A percentile compares a stretch with the other conserved stretches of the same genome.
These are phyloP conservation scores for Dipodomys spectabilis DNA, from an alignment of 2,113 vertebrate genomes.

Conservation along the genomic window DNA sequence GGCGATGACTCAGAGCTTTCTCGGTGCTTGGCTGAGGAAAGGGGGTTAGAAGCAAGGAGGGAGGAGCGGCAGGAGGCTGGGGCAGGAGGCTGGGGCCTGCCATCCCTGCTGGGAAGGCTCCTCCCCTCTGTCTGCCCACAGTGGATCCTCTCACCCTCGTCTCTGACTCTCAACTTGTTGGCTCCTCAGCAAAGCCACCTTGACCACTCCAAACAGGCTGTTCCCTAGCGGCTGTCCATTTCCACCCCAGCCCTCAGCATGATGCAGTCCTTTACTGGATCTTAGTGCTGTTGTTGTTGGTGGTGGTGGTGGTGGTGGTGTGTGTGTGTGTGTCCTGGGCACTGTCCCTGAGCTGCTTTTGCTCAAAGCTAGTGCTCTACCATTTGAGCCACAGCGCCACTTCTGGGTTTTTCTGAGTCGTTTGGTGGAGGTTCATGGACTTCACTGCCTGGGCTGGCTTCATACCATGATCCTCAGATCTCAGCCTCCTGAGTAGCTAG, in stretches of 20 bases:
- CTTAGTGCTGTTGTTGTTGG: too few species aligned
- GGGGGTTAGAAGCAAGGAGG: not conserved
- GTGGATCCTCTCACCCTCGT: not conserved
- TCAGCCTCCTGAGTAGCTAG: not conserved
- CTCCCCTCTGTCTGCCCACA: not conserved
- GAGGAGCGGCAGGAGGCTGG: not conserved
- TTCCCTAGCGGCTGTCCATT: not conserved
- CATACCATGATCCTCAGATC: not conserved
- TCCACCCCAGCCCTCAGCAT: not conserved
- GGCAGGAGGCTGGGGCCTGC: not conserved
- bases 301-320: too few species aligned
- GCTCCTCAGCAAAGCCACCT: not conserved
- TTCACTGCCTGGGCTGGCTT: too few species aligned
- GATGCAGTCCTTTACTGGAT: not conserved
- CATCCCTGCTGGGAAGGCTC: not conserved
- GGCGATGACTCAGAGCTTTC: conserved; percentile 30
- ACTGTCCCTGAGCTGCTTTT: not conserved
- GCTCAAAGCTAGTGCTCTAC: too few species aligned
- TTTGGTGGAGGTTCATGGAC: too few species aligned
- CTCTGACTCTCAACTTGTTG: not conserved
- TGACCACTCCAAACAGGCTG: not conserved
- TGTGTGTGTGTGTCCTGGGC: too few species aligned
- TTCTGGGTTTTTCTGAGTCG: too few species aligned
- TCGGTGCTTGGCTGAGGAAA: conserved; percentile 18
- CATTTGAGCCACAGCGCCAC: too few species aligned